Percentiles rank a stretch among this genome's conserved stretches.
Conservation (phyloP, 1,140 invertebrate genomes). For the Listronotus bonariensis region DNA sequence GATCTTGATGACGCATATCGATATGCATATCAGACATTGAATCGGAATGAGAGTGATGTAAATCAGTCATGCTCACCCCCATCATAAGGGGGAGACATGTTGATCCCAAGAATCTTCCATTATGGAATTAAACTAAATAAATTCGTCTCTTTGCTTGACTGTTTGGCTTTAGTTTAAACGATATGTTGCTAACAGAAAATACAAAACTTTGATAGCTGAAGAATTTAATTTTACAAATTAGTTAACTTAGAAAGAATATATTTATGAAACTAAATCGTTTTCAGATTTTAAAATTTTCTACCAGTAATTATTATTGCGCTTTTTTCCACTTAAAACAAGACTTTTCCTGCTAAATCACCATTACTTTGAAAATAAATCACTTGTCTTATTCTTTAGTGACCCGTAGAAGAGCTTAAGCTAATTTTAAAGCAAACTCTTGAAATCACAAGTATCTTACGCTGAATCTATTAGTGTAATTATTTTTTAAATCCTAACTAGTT, state of each 20-base stretch:
- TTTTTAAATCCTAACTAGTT: conserved; percentile 14
- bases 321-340: too few relatives aligned
- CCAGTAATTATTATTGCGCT: too few relatives aligned
- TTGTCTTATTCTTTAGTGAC: conserved; percentile 9
- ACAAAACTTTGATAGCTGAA: too few relatives aligned
- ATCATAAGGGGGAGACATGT: conserved; percentile 54
- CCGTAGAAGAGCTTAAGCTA: conserved; percentile 21
- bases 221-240: too few relatives aligned
- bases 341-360: not conserved
- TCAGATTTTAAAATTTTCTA: too few relatives aligned
- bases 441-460: conserved; percentile 2
- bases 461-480: conserved; percentile 21
- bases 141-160: conserved; percentile 11
- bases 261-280: too few relatives aligned
- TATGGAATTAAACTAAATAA: conserved; percentile 5
- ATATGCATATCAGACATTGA: conserved; percentile 42
- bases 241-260: too few relatives aligned
- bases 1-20: conserved; percentile 40
- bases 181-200: too few relatives aligned
- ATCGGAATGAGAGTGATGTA: conserved; percentile 41
- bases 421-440: conserved; percentile 29
- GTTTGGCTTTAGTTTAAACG: too few relatives aligned
- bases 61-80: conserved; percentile 51
- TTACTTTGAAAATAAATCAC: conserved; percentile 22
- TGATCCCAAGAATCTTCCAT: conserved; percentile 56